Base-by-base conservation (phyloP, 2,888 invertebrate species). In the Biston betularia region DNA sequence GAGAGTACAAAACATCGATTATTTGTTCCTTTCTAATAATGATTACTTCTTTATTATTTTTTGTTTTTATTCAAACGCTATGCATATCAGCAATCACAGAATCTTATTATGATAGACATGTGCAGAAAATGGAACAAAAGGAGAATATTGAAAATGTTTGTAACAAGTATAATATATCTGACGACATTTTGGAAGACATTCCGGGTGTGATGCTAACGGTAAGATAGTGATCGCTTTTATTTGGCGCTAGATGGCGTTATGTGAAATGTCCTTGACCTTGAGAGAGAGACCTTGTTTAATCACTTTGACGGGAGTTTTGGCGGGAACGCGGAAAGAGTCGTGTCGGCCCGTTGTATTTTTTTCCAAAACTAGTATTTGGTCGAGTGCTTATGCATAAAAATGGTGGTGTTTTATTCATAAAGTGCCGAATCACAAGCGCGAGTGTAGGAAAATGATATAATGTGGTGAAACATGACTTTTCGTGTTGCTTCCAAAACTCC, bases 131-230 rank as follows among this genome's bases (percentile, higher is more conserved):
- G 42, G 12, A 42, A n/a, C 11, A 44, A 9, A 40, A 0, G 11
- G 10, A 24, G 9, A 40, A 58, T 40, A 48, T 57, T 4, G 48
- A 48, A 38, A 9, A 8, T 0, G 57, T 35, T 12, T 48, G 48
- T 48, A 38, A 7, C 0, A 12, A 7, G 38, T 38, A 15, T 48
- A 38, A 57, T 48, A 33, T 57, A 5, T 6, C 11, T 38, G 38
- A 48, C n/a, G 45, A 44, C 38, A 5, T 38, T 15, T 7, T 57
- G 48, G 15, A n/a, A 12, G 0, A 54, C 7, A 44, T 40, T 9
- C 53, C 54, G 42, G 24, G n/a, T 8, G 3, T 12, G n/a, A 42
- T 54, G n/a, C 42, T 54, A 12, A 7, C 24, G 54, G 54, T 54
- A 54, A 52, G 12, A 15, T 40, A 24, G 0, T 14, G 24, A 24